Conservation (phyloP, 2,888 invertebrate species). For the Mesorhabditis sp. region DNA sequence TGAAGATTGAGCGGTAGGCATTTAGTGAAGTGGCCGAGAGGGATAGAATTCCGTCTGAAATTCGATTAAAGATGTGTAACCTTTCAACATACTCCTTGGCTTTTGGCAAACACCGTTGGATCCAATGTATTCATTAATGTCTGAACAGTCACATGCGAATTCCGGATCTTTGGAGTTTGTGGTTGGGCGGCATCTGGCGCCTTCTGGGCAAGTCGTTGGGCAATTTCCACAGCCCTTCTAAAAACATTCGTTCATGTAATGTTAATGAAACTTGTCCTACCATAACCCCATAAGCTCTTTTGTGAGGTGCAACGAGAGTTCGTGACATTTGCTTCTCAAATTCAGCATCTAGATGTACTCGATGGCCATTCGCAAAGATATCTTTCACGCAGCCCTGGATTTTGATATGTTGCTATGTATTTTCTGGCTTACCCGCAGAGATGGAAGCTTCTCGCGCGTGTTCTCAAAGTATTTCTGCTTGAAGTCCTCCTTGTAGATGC, state of each 20-base stretch:
- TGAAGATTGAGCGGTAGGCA: slow-evolving; percentile 23
- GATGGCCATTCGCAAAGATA: slow-evolving; percentile 25
- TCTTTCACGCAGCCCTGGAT: slow-evolving; percentile 39
- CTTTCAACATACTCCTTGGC: slow-evolving; percentile 15
- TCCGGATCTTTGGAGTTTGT: slow-evolving; percentile 17
- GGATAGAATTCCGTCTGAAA: slow-evolving; percentile 24
- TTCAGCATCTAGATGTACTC: slow-evolving; percentile 20
- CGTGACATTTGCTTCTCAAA: slow-evolving; percentile 23
- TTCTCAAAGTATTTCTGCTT: slow-evolving; percentile 40
- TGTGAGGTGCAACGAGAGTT: slow-evolving; percentile 22
- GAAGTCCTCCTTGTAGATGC: slow-evolving; percentile 29
- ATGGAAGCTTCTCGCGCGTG: slow-evolving; percentile 38
- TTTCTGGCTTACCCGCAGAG: slow-evolving; percentile 25
- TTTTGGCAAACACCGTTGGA: slow-evolving; percentile 20
- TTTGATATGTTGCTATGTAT: not conserved
- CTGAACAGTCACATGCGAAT: slow-evolving; percentile 28
- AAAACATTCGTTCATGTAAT: not conserved
- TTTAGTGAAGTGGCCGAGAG: slow-evolving; percentile 25
- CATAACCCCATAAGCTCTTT: slow-evolving; percentile 11
- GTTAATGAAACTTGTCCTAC: not conserved
- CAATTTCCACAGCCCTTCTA: slow-evolving; percentile 26
- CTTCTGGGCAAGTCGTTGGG: slow-evolving; percentile 16
- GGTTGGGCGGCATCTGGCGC: slow-evolving; percentile 22
- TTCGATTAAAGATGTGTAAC: slow-evolving; percentile 1
- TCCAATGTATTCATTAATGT: slow-evolving; percentile 18